phyloP scores from a whole-genome alignment of 1,140 invertebrate genomes.

The Halyomorpha halys region DNA sequence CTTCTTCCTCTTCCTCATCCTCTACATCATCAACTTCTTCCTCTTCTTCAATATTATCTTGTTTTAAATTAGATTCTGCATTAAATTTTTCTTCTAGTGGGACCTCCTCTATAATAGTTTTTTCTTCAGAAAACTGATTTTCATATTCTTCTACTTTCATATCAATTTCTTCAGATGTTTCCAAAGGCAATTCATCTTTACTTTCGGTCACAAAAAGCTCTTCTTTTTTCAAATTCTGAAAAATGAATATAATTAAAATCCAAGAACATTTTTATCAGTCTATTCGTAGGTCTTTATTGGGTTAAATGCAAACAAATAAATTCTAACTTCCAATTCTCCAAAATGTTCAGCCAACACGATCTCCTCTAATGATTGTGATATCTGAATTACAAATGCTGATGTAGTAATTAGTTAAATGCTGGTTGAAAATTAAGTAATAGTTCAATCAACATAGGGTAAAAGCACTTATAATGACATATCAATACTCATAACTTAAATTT shows the following conservation, averaged over 20 bases:
- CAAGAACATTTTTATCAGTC: neutral
- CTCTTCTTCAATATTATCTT: slow-evolving; percentile 26
- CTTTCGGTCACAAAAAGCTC: neutral
- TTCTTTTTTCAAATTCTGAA: neutral
- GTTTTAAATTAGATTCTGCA: neutral
- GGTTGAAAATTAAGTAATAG: too few species aligned
- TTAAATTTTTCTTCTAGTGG: slow-evolving; percentile 2
- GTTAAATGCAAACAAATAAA: too few species aligned
- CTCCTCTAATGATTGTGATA: too few species aligned
- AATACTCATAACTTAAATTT: too few species aligned
- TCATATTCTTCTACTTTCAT: neutral
- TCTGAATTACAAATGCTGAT: too few species aligned
- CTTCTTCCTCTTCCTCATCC: slow-evolving; percentile 25
- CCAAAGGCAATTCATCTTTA: too few species aligned
- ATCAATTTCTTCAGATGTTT: slow-evolving; percentile 4
- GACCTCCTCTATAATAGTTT: slow-evolving; percentile 5
- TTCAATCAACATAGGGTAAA: too few species aligned
- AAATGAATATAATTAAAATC: neutral
- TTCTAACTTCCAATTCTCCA: too few species aligned
- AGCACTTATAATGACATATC: too few species aligned
- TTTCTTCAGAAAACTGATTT: slow-evolving; percentile 9
- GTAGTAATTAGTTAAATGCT: too few species aligned
- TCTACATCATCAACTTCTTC: slow-evolving; percentile 12
- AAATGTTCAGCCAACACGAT: too few species aligned
- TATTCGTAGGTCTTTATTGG: too few species aligned